Percentiles rank a stretch among this genome's conserved stretches.
Evolutionary conservation across 2,888 invertebrate species (phyloP).

Genomic region (Diarsia brunnea): DNA sequence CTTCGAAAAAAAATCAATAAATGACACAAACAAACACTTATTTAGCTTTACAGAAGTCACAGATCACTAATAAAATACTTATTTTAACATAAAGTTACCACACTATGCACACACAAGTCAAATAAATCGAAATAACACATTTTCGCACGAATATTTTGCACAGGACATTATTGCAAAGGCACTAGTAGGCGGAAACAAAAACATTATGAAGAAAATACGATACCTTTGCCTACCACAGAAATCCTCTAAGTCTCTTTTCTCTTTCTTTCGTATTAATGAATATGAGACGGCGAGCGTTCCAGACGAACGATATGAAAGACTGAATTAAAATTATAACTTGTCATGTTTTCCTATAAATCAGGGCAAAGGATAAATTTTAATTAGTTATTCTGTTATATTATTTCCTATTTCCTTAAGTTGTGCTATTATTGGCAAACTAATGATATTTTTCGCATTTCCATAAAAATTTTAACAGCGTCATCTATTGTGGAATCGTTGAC

Average conservation of each 20-base stretch:
- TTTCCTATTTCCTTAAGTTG: slow-evolving; percentile 18
- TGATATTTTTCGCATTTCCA: not conserved
- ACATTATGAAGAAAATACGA: slow-evolving; percentile 39
- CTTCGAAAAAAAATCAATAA: slow-evolving; percentile 62
- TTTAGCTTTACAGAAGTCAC: slow-evolving; percentile 15
- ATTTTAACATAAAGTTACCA: slow-evolving; percentile 20
- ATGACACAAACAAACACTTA: slow-evolving; percentile 53
- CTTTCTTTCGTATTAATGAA: slow-evolving; percentile 29
- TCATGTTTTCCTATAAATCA: not conserved
- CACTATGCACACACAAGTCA: not conserved
- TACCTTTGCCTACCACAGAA: slow-evolving; percentile 29
- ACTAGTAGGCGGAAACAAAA: slow-evolving; percentile 58
- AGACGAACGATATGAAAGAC: not conserved
- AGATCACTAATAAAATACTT: not conserved
- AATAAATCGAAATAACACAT: slow-evolving; percentile 15
- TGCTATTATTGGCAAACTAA: not conserved
- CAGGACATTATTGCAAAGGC: slow-evolving; percentile 51
- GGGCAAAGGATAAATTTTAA: not conserved
- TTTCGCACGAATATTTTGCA: slow-evolving; percentile 36
- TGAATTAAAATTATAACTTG: not conserved
- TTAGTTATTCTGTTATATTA: not conserved
- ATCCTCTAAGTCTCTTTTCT: slow-evolving; percentile 43
- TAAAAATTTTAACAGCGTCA: not conserved
- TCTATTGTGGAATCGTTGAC: slow-evolving; percentile 27
- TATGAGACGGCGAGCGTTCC: slow-evolving; percentile 30